Evolutionary conservation across 2,113 vertebrate genomes (phyloP).

Genomic region (Hiodon alosoides): DNA sequence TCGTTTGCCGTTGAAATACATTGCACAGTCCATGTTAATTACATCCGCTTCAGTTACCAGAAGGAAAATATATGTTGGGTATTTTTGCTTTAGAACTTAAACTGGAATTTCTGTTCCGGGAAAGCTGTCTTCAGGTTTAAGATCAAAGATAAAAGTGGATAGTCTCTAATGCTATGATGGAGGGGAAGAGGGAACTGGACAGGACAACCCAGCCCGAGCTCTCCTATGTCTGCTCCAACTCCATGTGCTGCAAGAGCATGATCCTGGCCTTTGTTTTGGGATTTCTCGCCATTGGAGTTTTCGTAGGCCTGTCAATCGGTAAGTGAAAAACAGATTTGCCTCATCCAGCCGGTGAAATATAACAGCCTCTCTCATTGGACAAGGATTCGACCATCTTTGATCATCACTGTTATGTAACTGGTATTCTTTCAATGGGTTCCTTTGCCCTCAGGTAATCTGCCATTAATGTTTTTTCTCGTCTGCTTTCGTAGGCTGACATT

Average conservation of each 20-base stretch:
- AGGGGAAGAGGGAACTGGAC: constrained; percentile 53
- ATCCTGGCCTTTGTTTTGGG: constrained; percentile 43
- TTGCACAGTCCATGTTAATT: background rate
- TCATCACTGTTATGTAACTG: no score
- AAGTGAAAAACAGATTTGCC: constrained; percentile 19
- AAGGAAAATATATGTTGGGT: background rate
- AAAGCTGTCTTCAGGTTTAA: background rate
- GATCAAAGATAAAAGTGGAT: constrained; percentile 21
- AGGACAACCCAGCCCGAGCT: constrained; percentile 34
- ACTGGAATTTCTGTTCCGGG: no score
- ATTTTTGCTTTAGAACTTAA: background rate
- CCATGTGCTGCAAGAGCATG: constrained; percentile 33
- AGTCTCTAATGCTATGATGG: constrained; percentile 46
- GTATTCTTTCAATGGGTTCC: no score
- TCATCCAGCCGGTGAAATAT: background rate
- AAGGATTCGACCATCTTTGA: no score
- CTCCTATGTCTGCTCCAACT: constrained; percentile 24
- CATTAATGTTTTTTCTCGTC: no score
- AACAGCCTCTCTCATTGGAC: no score
- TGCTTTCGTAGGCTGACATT: background rate
- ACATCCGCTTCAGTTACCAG: background rate
- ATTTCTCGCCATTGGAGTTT: constrained; percentile 52
- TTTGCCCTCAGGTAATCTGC: no score
- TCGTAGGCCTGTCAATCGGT: constrained; percentile 58
- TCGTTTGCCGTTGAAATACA: background rate